Base-by-base conservation (phyloP, 2,113 vertebrate species). In the Macquaria australasica region DNA sequence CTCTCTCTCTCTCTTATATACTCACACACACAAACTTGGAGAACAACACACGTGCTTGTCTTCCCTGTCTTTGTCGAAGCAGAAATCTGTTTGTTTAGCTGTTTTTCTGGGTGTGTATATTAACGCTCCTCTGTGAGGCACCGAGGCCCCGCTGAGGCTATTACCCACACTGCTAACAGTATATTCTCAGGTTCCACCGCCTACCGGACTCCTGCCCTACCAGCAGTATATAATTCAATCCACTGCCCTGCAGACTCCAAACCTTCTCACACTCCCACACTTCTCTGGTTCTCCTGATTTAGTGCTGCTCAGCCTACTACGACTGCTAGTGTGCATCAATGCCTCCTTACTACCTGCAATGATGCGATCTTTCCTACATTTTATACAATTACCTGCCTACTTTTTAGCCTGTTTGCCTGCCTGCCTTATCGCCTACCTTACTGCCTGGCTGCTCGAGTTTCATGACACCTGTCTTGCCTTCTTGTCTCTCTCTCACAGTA, bases 71-170 rank as follows among this genome's bases (percentile, higher is more conserved):
- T 95, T 95, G 96, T 96, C 94, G 91, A 96, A 95, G 96, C 94
- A 95, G 96, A 96, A 96, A 95, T 96, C 95, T 91, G 93, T 94
- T 97, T 97, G 96, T 97, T 96, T 96, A 93, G 94, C 90, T 95
- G 73, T 73, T 92, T 83, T 90, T 85, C 50, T 69, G 73, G 50
- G 82, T 67, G 86, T 80, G 89, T 86, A 82, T 89, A 88, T 93
- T 90, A 90, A 83, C 81, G 90, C 89, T 87, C 84, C 82, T 92
- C 86, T 82, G 85, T 84, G 82, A 91, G 87, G 84, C 83, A 59
- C 39, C 7, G 88, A 81, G 41, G 75, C 84, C 84, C 89, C 53
- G 45, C 91, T 81, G 91, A 84, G 89, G 43, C 86, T 58, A 82
- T 89, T 89, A 81, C 68, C 80, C 84, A 67, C 88, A 20, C 68